Conservation (phyloP, 1,140 invertebrate species). For the Pseudobourletiella spinata region DNA sequence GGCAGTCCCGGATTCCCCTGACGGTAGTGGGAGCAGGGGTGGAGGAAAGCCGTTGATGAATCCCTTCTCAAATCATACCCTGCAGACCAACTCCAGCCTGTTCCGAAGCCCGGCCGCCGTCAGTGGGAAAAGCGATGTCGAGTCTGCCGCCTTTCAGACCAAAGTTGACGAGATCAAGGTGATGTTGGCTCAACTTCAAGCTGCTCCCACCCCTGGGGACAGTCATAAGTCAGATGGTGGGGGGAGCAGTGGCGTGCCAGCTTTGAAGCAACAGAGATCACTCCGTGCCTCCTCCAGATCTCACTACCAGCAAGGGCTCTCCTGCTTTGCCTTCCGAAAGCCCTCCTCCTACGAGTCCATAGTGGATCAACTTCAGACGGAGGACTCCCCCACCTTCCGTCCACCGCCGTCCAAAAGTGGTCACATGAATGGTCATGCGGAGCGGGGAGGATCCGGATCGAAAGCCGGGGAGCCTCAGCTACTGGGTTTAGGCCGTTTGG, state of each 20-base stretch:
- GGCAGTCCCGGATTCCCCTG: not conserved
- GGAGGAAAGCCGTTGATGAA: not conserved
- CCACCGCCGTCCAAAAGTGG: not conserved
- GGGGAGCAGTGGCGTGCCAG: not conserved
- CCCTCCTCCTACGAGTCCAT: conserved; percentile 31
- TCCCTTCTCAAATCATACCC: not conserved
- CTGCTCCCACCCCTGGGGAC: conserved; percentile 1
- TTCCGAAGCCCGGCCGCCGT: not conserved
- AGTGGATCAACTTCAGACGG: conserved; percentile 15
- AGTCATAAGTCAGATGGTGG: not conserved
- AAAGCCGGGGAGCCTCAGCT: too few relatives aligned
- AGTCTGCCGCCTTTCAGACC: not conserved
- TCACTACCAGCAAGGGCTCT: conserved; percentile 26
- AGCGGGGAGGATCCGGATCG: too few relatives aligned
- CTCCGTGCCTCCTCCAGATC: conserved; percentile 22
- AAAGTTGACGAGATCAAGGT: conserved; percentile 29
- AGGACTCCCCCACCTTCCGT: not conserved
- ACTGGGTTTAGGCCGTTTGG: not conserved
- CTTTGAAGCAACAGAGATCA: conserved; percentile 30
- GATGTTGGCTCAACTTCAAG: conserved; percentile 23
- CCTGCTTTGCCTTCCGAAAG: conserved; percentile 34
- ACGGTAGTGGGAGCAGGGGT: not conserved
- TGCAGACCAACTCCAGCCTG: not conserved
- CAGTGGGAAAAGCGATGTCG: not conserved
- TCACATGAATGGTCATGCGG: not conserved